Evolutionary conservation across 1,140 invertebrate species (phyloP).

Genomic region (Pseudomyrmex dendroicus): DNA sequence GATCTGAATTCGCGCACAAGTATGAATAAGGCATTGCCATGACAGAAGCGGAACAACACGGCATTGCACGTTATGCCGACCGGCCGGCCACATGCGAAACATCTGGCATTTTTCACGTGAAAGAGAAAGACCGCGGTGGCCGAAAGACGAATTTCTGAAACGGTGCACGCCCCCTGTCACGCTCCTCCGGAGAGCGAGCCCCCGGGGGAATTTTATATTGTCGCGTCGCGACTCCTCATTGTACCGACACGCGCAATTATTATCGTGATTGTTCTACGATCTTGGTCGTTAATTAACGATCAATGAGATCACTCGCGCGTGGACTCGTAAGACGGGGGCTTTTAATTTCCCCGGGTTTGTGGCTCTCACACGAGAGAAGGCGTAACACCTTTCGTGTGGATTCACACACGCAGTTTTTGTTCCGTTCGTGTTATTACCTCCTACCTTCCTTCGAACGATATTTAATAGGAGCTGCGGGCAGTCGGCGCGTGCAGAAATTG

Average conservation of each 20-base stretch:
- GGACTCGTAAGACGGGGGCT: slow-evolving; percentile 21
- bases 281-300: slow-evolving; percentile 81
- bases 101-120: slow-evolving; percentile 85
- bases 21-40: slow-evolving; percentile 73
- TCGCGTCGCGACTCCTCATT: slow-evolving; percentile 72
- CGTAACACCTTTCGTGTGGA: slow-evolving; percentile 39
- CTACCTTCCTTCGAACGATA: slow-evolving; percentile 5
- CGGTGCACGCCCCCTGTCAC: slow-evolving; percentile 84
- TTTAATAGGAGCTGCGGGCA: slow-evolving; percentile 1
- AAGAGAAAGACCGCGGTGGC: slow-evolving; percentile 78
- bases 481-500: slow-evolving; percentile 13
- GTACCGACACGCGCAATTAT: slow-evolving; percentile 80
- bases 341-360: neutral
- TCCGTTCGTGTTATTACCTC: slow-evolving; percentile 16
- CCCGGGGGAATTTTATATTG: slow-evolving; percentile 80
- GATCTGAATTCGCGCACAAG: slow-evolving; percentile 69
- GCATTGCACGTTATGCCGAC: slow-evolving; percentile 67
- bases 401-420: slow-evolving; percentile 11
- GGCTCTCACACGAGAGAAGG: neutral
- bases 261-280: slow-evolving; percentile 81
- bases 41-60: slow-evolving; percentile 70
- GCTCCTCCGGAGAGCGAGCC: slow-evolving; percentile 72
- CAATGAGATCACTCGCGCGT: slow-evolving; percentile 81
- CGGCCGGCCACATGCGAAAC: slow-evolving; percentile 83
- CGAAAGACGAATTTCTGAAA: slow-evolving; percentile 83